Evolutionary conservation across 2,797 vertebrate genomes (phyloP).

Genomic region (Apogon talboti): DNA sequence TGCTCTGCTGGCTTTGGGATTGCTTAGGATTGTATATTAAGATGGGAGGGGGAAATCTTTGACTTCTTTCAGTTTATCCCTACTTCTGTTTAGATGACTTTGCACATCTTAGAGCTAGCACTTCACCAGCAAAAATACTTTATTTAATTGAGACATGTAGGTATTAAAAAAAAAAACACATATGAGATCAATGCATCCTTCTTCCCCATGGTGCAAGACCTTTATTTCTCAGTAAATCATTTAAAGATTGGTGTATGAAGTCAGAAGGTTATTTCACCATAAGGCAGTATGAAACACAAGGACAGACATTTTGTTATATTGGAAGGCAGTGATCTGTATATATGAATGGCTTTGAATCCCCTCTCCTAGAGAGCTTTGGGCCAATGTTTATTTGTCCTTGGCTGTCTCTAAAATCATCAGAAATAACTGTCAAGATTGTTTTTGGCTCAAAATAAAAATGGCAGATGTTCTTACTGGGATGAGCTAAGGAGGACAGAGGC

Average conservation of each 20-base stretch:
- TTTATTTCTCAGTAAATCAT: not conserved
- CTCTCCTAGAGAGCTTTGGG: not conserved
- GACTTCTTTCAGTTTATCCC: conserved; percentile 1
- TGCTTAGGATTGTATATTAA: conserved; percentile 41
- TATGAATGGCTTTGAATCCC: conserved; percentile 5
- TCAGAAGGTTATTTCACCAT: not conserved
- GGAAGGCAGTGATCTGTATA: conserved; percentile 11
- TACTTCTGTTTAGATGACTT: conserved; percentile 15
- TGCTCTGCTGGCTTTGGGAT: conserved; percentile 47
- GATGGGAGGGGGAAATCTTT: conserved; percentile 10
- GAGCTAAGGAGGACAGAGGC: conserved; percentile 17
- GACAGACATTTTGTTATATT: conserved; percentile 3
- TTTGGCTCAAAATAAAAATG: not conserved
- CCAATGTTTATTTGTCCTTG: conserved; percentile 1
- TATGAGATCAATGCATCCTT: conserved; percentile 11
- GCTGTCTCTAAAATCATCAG: conserved; percentile 9
- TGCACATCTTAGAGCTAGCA: conserved; percentile 1
- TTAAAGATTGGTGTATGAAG: not conserved
- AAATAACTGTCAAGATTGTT: conserved; percentile 13
- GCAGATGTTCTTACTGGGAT: conserved; percentile 9
- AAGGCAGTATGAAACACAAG: not conserved
- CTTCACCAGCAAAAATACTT: conserved; percentile 19
- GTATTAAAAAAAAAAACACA: conserved; percentile 21
- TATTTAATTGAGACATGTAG: not conserved
- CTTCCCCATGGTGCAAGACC: not conserved